Evolutionary conservation across 2,888 invertebrate genomes (phyloP).

Genomic region (Oscheius sp.): DNA sequence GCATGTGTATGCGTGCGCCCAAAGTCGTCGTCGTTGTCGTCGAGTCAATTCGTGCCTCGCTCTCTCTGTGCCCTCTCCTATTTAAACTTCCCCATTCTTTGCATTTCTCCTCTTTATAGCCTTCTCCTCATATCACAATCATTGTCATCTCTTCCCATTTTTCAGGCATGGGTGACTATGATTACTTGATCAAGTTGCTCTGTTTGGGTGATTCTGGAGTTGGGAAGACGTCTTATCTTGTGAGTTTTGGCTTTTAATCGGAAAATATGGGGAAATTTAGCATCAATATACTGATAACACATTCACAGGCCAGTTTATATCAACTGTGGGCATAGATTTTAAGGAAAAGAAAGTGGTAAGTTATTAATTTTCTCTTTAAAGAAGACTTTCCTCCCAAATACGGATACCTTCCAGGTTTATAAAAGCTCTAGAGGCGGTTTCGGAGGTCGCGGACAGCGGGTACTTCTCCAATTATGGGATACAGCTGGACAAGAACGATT

Average conservation of each 20-base stretch:
- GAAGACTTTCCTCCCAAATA: too few species aligned
- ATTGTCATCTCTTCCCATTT: too few species aligned
- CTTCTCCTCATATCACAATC: too few species aligned
- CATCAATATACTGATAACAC: slow-evolving; percentile 93
- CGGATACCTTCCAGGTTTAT: slow-evolving; percentile 67
- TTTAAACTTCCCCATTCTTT: too few species aligned
- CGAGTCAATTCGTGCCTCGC: too few species aligned
- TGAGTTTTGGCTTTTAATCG: slow-evolving; percentile 31
- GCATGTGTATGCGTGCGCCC: too few species aligned
- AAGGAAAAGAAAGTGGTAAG: slow-evolving; percentile 90
- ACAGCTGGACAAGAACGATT: slow-evolving; percentile 96
- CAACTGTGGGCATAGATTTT: slow-evolving; percentile 97
- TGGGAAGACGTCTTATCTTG: slow-evolving; percentile 89
- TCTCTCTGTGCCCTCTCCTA: too few species aligned
- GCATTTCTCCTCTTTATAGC: too few species aligned
- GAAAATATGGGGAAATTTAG: slow-evolving; percentile 74
- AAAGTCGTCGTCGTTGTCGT: too few species aligned
- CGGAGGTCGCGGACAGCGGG: slow-evolving; percentile 82
- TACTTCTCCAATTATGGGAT: slow-evolving; percentile 94
- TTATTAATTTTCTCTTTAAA: neutral
- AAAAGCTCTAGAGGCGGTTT: slow-evolving; percentile 71
- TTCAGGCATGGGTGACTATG: slow-evolving; percentile 80
- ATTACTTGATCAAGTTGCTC: slow-evolving; percentile 90
- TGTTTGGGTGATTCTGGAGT: slow-evolving; percentile 95
- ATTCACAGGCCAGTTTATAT: slow-evolving; percentile 91